Percentiles rank a stretch among this genome's conserved stretches.
Evolutionary conservation across 2,797 vertebrate genomes (phyloP).

Genomic region (Falco cherrug): DNA sequence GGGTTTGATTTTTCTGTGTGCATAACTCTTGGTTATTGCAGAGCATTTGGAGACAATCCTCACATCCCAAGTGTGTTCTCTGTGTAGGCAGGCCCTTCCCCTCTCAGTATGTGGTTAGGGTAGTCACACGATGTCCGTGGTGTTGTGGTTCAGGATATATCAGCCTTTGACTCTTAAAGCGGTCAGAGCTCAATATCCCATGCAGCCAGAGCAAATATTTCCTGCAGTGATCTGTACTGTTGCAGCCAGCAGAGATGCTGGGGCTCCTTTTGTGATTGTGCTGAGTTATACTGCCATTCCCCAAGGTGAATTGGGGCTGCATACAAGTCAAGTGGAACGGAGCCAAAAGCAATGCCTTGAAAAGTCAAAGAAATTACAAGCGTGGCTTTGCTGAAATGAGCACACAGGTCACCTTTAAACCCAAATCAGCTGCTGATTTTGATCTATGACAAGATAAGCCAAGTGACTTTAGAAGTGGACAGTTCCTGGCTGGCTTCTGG

Average conservation of each 20-base stretch:
- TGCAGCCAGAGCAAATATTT: neutral
- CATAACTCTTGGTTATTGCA: neutral
- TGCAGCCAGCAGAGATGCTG: neutral
- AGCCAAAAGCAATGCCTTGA: neutral
- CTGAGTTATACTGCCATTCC: neutral
- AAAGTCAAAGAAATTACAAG: neutral
- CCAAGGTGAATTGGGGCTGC: neutral
- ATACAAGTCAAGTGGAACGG: neutral
- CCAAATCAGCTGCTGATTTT: neutral
- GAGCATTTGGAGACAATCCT: neutral
- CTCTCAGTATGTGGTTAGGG: neutral
- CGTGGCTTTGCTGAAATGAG: neutral
- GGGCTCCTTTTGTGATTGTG: neutral
- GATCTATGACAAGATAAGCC: neutral
- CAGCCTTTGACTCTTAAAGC: neutral
- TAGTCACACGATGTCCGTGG: fast-evolving
- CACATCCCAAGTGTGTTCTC: neutral
- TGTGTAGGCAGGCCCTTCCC: neutral
- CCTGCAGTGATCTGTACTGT: neutral
- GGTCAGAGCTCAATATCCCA: fast-evolving
- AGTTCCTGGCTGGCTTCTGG: neutral
- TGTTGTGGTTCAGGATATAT: neutral
- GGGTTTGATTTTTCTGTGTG: neutral
- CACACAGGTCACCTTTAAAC: neutral
- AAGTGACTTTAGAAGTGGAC: neutral